These are phyloP conservation scores for Holothuria glaberrima DNA, from an alignment of 35 echinoderm and acorn worm genomes.

Conservation along the genomic window DNA sequence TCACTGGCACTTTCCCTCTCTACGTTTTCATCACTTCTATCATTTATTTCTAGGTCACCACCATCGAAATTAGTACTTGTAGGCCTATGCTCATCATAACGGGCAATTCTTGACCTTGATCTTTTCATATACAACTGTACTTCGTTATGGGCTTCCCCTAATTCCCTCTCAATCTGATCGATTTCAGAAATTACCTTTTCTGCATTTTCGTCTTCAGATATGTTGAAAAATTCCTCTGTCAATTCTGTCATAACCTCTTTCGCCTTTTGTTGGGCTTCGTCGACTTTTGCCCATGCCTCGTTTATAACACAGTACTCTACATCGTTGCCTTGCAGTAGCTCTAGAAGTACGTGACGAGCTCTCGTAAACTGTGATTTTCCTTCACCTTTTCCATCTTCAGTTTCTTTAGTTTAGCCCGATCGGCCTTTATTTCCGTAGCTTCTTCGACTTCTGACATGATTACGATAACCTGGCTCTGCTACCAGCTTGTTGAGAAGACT, in stretches of 20 bases:
- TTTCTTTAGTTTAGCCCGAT: background rate
- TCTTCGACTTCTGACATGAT: background rate
- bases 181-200: conserved; percentile 7
- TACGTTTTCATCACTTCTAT: background rate
- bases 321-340: background rate
- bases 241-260: background rate
- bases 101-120: background rate
- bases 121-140: background rate
- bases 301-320: background rate
- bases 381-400: conserved; percentile 7
- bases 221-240: background rate
- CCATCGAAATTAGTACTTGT: background rate
- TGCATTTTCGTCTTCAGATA: background rate
- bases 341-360: background rate
- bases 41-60: background rate
- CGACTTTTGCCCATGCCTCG: conserved; percentile 22
- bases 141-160: conserved; percentile 11
- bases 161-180: background rate
- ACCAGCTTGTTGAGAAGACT: too few species aligned
- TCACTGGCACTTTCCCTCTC: background rate
- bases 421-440: background rate
- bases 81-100: background rate
- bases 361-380: conserved; percentile 12
- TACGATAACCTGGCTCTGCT: conserved; percentile 17
- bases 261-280: background rate